These are phyloP conservation scores for Chalcis sispes DNA, from an alignment of 2,888 invertebrate species.

Conservation along the genomic window DNA sequence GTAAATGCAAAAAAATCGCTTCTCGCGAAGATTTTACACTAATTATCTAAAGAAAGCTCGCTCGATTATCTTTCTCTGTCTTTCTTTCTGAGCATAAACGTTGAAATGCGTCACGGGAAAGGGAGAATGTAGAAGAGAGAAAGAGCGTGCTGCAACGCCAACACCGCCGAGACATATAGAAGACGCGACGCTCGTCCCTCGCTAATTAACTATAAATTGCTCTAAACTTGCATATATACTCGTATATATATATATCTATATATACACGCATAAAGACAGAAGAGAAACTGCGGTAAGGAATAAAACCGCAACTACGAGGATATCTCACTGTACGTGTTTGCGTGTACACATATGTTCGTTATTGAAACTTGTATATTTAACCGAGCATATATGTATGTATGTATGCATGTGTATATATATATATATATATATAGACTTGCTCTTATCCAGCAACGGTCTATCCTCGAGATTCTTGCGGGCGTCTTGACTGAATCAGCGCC, in stretches of 20 bases:
- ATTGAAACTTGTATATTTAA: neutral
- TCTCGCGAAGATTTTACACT: neutral
- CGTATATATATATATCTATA: conserved; percentile 11
- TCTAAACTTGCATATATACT: neutral
- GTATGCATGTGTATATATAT: no score
- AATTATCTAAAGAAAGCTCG: conserved; percentile 20
- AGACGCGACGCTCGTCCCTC: neutral
- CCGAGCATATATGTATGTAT: no score
- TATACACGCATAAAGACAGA: neutral
- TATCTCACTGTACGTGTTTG: neutral
- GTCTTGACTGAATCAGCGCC: neutral
- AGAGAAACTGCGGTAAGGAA: neutral
- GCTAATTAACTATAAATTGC: conserved; percentile 44
- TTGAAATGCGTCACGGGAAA: no score
- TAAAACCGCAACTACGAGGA: no score
- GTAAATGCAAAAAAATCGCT: neutral
- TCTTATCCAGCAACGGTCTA: no score
- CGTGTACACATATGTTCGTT: neutral
- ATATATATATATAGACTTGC: no score
- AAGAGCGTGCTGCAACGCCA: no score
- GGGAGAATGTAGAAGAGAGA: no score
- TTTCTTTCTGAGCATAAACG: neutral
- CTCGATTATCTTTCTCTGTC: conserved; percentile 4
- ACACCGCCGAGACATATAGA: no score
- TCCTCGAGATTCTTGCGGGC: conserved; percentile 5